Evolutionary conservation across 2,113 vertebrate genomes (phyloP), one percentile per base, ranked within the genome.

Genomic region (Notiomystis cincta): DNA sequence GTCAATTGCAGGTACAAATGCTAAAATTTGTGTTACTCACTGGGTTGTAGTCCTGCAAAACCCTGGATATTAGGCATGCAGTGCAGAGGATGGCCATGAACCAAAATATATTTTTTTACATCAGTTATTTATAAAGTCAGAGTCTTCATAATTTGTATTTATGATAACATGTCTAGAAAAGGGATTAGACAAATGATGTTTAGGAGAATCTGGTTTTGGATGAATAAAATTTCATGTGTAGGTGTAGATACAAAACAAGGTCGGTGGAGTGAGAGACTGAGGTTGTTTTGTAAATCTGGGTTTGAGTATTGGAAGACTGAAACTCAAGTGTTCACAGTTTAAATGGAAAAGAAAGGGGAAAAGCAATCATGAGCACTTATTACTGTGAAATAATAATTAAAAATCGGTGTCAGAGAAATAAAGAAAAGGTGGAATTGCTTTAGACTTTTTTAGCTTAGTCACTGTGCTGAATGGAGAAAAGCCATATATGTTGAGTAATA

Each of bases 351-450:
- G 37, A 16, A 62, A 7, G 40, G 1, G 2, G 4, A 27, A 61
- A 42, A 6, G 40, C 1, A 0, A 27, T 2, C 18, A 18, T 0
- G 0, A 56, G 23, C 27, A 51, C 25, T 15, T 7, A 54, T 61
- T 8, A 33, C 6, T 30, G 18, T 69, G 38, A 51, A 56, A 19
- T 38, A 56, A 35, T 8, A 51, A 42, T 11, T 58, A 56, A 75
- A 88, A 82, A 28, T 10, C 5, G 0, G 4, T 23, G 6, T 35
- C 53, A 42, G 3, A 71, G 13, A 60, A 81, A 73, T 70, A 66
- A n/a, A 24, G 40, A 56, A 54, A 72, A 25, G 2, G 2, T 60
- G 30, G 5, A 50, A 73, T 54, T 10, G 3, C 17, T 61, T 60
- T 27, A 51, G 33, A 23, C 31, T 62, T 87, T 60, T 71, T 5